A percentile compares a stretch with the other conserved stretches of the same genome.
Conservation (phyloP, 2,888 invertebrate genomes). For the Mesorhabditis belari region DNA sequence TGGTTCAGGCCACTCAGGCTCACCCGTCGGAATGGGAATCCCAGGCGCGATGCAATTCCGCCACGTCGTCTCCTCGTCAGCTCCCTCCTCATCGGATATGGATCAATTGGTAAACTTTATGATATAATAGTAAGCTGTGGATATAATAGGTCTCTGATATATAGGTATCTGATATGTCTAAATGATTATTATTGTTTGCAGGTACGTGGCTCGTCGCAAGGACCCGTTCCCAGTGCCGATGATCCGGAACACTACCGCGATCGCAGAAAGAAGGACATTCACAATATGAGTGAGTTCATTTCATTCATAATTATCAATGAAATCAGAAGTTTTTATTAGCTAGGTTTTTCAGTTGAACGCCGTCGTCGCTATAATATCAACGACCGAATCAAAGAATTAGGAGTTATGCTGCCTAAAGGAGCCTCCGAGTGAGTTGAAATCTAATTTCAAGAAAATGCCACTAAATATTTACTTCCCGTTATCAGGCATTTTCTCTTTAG, state of each 20-base stretch:
- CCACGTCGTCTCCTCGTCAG: slow-evolving; percentile 46
- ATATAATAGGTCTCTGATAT: too few species aligned
- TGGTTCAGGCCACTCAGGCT: slow-evolving; percentile 40
- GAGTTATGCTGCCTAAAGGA: slow-evolving; percentile 80
- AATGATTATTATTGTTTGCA: neutral
- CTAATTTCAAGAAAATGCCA: neutral
- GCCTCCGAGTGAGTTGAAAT: slow-evolving; percentile 58
- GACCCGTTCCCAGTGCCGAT: slow-evolving; percentile 11
- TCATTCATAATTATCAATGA: slow-evolving; percentile 1
- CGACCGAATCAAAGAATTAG: slow-evolving; percentile 92
- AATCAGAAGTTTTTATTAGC: neutral
- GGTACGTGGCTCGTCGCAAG: slow-evolving; percentile 4
- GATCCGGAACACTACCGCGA: slow-evolving; percentile 48
- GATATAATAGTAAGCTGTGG: too few species aligned
- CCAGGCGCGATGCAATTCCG: slow-evolving; percentile 22
- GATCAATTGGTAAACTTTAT: slow-evolving; percentile 35
- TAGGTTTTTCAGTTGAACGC: slow-evolving; percentile 51
- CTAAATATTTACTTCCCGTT: neutral
- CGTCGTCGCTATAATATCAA: slow-evolving; percentile 88
- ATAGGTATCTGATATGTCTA: neutral
- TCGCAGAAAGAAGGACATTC: slow-evolving; percentile 53
- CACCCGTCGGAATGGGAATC: slow-evolving; percentile 30
- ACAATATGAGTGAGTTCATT: slow-evolving; percentile 50
- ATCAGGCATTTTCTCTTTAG: neutral
- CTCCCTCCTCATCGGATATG: slow-evolving; percentile 47